phyloP scores from a whole-genome alignment of 2,888 invertebrate genomes.

The Troides oblongomaculatus region DNA sequence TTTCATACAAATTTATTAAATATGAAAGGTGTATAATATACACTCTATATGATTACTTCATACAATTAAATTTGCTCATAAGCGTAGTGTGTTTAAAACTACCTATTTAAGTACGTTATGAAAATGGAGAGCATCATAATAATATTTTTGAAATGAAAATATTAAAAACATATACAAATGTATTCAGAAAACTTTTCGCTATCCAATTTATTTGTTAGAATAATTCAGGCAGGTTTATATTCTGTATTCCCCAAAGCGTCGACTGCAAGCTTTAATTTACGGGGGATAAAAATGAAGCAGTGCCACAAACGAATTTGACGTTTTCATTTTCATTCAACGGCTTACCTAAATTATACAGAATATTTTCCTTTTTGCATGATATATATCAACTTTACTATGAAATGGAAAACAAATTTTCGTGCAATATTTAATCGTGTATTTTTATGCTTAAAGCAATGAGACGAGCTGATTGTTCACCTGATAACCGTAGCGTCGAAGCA shows the following conservation, averaged over 20 bases:
- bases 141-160: neutral
- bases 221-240: neutral
- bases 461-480: no score
- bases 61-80: no score
- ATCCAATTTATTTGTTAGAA: neutral
- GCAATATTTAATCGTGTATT: neutral
- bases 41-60: no score
- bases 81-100: no score
- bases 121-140: neutral
- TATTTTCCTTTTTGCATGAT: neutral
- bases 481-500: no score
- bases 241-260: neutral
- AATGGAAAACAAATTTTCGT: neutral
- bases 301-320: neutral
- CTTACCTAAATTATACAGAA: neutral
- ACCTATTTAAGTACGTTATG: neutral
- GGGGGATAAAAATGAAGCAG: neutral
- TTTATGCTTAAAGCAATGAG: neutral
- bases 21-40: no score
- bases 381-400: neutral
- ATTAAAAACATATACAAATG: neutral
- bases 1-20: no score
- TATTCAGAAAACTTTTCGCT: neutral
- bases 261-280: conserved; percentile 2
- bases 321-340: neutral